phyloP scores from a whole-genome alignment of 2,113 vertebrate genomes.

The Mohoua ochrocephala region DNA sequence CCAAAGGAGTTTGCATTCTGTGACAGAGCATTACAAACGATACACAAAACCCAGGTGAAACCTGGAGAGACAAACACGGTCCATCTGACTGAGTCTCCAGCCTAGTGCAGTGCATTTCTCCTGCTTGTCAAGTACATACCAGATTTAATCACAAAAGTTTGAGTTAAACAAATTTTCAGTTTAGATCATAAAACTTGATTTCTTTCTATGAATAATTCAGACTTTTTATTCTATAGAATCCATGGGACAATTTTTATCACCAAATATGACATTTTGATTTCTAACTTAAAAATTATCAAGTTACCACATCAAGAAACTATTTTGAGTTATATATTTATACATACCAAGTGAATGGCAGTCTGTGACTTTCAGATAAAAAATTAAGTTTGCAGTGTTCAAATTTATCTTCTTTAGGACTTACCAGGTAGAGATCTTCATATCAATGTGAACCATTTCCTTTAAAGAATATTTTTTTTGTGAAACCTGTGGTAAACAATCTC shows the following conservation, averaged over 20 bases:
- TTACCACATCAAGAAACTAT: background rate
- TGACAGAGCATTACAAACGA: background rate
- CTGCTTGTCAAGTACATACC: fast-evolving
- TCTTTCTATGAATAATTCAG: background rate
- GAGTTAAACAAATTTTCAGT: background rate
- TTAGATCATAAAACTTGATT: background rate
- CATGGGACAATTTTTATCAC: background rate
- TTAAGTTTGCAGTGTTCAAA: background rate
- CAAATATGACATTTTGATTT: background rate
- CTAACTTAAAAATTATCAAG: background rate
- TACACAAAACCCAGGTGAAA: background rate
- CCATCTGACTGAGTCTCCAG: background rate
- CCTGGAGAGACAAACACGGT: fast-evolving
- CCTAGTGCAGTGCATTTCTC: background rate
- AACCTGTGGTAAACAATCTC: background rate
- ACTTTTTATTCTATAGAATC: background rate
- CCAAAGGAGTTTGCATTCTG: background rate
- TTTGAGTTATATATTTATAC: background rate
- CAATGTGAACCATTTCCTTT: background rate
- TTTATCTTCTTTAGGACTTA: background rate
- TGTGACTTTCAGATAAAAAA: background rate
- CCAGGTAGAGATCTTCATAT: background rate
- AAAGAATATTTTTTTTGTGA: background rate
- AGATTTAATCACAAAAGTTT: background rate
- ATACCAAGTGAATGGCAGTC: background rate